Evolutionary conservation across 2,113 vertebrate genomes (phyloP).

Genomic region (Mirza zaza): DNA sequence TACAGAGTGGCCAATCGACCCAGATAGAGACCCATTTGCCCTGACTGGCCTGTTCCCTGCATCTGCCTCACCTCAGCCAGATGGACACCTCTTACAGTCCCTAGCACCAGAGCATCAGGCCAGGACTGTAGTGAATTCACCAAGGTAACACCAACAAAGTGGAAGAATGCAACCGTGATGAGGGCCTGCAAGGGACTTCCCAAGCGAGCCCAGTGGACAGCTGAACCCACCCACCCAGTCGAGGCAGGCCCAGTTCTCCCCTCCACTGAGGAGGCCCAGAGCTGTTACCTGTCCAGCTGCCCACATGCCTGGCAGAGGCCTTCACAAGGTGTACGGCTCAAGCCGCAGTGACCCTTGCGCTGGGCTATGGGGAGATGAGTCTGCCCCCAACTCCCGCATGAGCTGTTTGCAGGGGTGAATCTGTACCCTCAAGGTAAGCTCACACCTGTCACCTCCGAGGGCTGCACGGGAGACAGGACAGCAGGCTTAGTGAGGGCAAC

Average conservation of each 20-base stretch:
- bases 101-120: not conserved
- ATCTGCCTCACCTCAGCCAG: not conserved
- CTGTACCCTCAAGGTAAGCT: constrained; percentile 26
- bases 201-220: fast-evolving
- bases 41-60: not conserved
- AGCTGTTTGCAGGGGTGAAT: not conserved
- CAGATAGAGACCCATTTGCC: not conserved
- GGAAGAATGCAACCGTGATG: fast-evolving
- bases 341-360: constrained; percentile 93
- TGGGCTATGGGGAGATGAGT: not conserved
- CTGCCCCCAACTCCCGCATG: not conserved
- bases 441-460: constrained; percentile 51
- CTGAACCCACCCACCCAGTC: not conserved
- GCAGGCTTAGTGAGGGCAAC: not conserved
- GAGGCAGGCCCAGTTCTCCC: not conserved
- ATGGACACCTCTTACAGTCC: not conserved
- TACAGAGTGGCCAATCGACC: not conserved
- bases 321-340: constrained; percentile 93
- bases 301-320: constrained; percentile 40
- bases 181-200: not conserved
- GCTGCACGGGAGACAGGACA: constrained; percentile 77
- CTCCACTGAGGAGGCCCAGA: not conserved
- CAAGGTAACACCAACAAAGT: not conserved
- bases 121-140: not conserved
- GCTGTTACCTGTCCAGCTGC: constrained; percentile 79